Evolutionary conservation across 2,888 invertebrate species (phyloP).

Genomic region (Petrolisthes manimaculis): DNA sequence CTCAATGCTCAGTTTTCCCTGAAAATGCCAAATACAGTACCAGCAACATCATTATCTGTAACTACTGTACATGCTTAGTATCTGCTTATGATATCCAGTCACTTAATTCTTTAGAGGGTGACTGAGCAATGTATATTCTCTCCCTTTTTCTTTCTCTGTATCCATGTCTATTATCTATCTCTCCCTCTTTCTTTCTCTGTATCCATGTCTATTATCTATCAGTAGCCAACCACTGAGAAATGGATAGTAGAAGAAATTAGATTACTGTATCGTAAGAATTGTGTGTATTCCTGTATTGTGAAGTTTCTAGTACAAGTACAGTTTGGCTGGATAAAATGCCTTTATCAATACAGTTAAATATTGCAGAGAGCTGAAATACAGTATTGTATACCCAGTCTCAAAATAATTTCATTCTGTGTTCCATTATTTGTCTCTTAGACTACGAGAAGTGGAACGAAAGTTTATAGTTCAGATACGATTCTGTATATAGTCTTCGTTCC

Average conservation of each 20-base stretch:
- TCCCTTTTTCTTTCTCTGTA: background rate
- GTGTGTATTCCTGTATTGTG: background rate
- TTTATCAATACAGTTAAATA: too few species aligned
- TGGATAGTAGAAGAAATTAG: background rate
- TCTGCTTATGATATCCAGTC: background rate
- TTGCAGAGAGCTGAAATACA: too few species aligned
- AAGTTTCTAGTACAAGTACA: background rate
- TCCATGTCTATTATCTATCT: background rate
- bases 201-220: background rate
- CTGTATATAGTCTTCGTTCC: too few species aligned
- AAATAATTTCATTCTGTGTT: too few species aligned
- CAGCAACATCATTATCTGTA: background rate
- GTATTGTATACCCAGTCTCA: too few species aligned
- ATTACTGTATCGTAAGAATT: background rate
- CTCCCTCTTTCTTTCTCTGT: background rate
- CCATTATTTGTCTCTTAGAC: too few species aligned
- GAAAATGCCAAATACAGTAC: background rate
- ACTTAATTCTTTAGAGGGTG: background rate
- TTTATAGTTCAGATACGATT: too few species aligned
- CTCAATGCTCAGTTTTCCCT: background rate
- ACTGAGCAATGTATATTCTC: background rate
- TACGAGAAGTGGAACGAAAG: too few species aligned
- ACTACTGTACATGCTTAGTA: background rate
- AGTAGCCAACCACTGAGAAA: background rate
- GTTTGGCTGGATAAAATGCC: too few species aligned